Evolutionary conservation across 2,113 vertebrate species (phyloP).

Genomic region (Microtus ochrogaster): DNA sequence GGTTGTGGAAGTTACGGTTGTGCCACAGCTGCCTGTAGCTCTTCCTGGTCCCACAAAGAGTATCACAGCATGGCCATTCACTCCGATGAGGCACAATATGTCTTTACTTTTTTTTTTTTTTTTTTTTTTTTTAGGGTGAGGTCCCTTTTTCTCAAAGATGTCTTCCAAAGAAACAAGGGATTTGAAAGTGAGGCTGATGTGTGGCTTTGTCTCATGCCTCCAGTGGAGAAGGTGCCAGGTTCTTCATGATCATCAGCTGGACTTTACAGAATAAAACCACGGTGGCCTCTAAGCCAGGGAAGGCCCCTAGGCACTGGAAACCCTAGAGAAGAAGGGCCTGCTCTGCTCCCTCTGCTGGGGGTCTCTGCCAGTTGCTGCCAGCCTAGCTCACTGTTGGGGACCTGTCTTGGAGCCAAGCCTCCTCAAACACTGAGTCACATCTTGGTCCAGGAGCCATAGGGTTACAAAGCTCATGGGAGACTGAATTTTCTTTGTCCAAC

Average conservation of each 20-base stretch:
- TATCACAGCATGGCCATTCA: background rate
- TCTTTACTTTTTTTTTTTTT: background rate
- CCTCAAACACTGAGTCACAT: background rate
- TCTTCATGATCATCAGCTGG: background rate
- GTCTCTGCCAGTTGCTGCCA: background rate
- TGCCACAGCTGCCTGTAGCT: background rate
- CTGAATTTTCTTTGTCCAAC: constrained; percentile 19
- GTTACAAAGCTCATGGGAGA: background rate
- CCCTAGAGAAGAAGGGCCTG: background rate
- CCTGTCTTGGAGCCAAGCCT: background rate
- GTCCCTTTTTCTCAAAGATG: background rate
- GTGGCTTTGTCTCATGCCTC: background rate
- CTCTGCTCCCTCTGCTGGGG: background rate
- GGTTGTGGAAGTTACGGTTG: background rate
- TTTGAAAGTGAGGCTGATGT: background rate
- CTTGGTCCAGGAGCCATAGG: background rate
- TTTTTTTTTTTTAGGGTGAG: background rate
- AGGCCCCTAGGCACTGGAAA: background rate
- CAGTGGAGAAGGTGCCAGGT: background rate
- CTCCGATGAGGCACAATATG: background rate
- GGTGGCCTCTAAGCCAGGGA: background rate
- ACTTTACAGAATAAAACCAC: background rate
- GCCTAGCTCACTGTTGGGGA: background rate
- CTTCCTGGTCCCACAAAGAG: background rate
- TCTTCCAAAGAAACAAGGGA: constrained; percentile 11